phyloP scores from a whole-genome alignment of 2,113 vertebrate species.

The Dipodomys stephensi region DNA sequence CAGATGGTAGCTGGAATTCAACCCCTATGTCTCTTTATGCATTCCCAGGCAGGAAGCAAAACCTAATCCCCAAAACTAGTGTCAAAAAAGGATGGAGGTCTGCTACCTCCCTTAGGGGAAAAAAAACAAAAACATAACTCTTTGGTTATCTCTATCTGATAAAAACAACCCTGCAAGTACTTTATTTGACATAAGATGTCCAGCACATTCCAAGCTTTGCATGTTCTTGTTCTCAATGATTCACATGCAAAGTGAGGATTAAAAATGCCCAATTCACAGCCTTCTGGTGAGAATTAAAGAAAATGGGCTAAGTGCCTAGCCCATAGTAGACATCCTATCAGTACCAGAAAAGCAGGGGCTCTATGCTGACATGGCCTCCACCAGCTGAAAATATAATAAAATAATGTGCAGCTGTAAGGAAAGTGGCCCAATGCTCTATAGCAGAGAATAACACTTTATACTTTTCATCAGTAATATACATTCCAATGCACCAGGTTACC shows the following conservation, averaged over 20 bases:
- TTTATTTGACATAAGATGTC: not conserved
- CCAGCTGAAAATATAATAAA: constrained; percentile 50
- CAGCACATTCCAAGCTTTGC: not conserved
- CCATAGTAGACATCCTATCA: constrained; percentile 35
- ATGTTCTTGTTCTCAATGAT: constrained; percentile 14
- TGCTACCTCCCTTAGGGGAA: too few species aligned
- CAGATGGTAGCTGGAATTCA: constrained; percentile 5
- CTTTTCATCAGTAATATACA: constrained; percentile 43
- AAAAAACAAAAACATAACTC: not conserved
- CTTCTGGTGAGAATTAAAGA: not conserved
- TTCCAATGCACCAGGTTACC: constrained; percentile 14
- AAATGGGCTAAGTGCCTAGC: not conserved
- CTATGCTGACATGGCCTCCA: not conserved
- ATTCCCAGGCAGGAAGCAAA: too few species aligned
- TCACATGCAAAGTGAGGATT: not conserved
- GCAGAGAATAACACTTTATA: constrained; percentile 51
- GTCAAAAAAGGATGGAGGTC: too few species aligned
- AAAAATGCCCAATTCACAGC: not conserved
- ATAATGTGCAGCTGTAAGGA: constrained; percentile 12
- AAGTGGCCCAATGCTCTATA: not conserved
- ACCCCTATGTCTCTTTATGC: not conserved
- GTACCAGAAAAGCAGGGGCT: not conserved
- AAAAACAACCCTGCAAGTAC: not conserved
- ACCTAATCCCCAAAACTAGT: too few species aligned
- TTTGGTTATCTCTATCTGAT: not conserved